Evolutionary conservation across 2,888 invertebrate genomes (phyloP), one percentile per base, ranked within the genome.

Genomic region (Zonitis immaculata): DNA sequence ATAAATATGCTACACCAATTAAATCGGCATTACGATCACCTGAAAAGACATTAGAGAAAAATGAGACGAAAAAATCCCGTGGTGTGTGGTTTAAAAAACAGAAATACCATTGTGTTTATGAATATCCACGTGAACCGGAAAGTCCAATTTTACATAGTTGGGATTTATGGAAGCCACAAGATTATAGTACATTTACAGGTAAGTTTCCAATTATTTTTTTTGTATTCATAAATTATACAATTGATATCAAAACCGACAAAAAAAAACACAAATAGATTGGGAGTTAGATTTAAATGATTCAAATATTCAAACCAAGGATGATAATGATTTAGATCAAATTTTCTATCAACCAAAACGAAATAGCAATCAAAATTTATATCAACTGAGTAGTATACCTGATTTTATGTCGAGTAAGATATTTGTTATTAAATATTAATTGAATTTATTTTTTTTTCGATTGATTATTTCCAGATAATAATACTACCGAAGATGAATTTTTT

Each of bases 31-130:
- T 91, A 14, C 79, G 82, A 56, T 83, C 82, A 47, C 83, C 83
- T 1, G 82, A 83, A 52, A 82, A 80, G 67, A 76, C 75, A 18
- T 52, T 70, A 22, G 71, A 72, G 51, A 68, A 66, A 58, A 49
- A 63, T 20, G 67, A 66, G 52, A 60, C 61, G 62, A 69, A 71
- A 51, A 73, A 73, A 57, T 61, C 71, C 27, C 71, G 69, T 59
- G 75, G 73, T 6, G 90, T 91, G 44, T 87, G 86, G 76, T 91
- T 90, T 78, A 89, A 90, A 70, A 86, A 88, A 48, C 89, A 89
- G 76, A 87, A 87, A 72, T 89, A 89, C 75, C 89, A 89, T 75
- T 88, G 88, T 70, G 88, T 90, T 56, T 91, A 89, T 74, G 89
- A 90, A 75, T 90, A 91, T 76, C 90, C 90, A 45, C 84, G 87